Conservation (phyloP, 2,797 vertebrate species). For the Sebastiscus tertius region DNA sequence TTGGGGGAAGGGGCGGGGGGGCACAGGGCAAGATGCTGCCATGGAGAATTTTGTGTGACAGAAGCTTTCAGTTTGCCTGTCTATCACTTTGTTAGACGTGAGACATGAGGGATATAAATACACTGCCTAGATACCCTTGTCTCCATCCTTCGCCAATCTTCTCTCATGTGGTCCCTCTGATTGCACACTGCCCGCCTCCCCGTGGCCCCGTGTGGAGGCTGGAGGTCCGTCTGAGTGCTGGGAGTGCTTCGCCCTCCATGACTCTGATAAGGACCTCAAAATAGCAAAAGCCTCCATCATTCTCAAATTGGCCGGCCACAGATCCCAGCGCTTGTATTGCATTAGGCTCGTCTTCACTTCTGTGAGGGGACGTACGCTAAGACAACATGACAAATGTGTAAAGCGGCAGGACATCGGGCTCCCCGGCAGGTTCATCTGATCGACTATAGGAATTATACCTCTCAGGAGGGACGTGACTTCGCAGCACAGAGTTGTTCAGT, state of each 20-base stretch:
- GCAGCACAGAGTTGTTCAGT: conserved; percentile 11
- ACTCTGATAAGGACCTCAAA: conserved; percentile 70
- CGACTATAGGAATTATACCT: conserved; percentile 22
- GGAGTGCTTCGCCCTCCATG: conserved; percentile 31
- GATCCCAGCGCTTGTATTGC: conserved; percentile 18
- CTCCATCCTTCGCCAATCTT: conserved; percentile 70
- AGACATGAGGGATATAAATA: conserved; percentile 83
- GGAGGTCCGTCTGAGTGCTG: conserved; percentile 50
- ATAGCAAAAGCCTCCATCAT: conserved; percentile 53
- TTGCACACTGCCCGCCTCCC: conserved; percentile 39
- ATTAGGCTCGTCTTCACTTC: conserved; percentile 24
- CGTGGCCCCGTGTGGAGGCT: conserved; percentile 20
- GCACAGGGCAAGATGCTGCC: conserved; percentile 45
- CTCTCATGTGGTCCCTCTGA: conserved; percentile 53
- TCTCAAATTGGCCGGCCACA: conserved; percentile 30
- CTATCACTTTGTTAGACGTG: conserved; percentile 78
- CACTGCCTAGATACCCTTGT: conserved; percentile 72
- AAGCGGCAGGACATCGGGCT: not conserved
- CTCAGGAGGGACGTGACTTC: conserved; percentile 29
- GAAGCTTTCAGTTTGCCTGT: conserved; percentile 75
- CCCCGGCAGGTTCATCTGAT: conserved; percentile 10
- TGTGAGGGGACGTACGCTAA: not conserved
- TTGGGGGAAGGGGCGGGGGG: conserved; percentile 9
- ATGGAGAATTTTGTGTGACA: conserved; percentile 75
- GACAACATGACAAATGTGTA: conserved; percentile 12